Evolutionary conservation across 1,140 invertebrate genomes (phyloP), one percentile per base, ranked within the genome.

Genomic region (Heliconius hewitsoni): DNA sequence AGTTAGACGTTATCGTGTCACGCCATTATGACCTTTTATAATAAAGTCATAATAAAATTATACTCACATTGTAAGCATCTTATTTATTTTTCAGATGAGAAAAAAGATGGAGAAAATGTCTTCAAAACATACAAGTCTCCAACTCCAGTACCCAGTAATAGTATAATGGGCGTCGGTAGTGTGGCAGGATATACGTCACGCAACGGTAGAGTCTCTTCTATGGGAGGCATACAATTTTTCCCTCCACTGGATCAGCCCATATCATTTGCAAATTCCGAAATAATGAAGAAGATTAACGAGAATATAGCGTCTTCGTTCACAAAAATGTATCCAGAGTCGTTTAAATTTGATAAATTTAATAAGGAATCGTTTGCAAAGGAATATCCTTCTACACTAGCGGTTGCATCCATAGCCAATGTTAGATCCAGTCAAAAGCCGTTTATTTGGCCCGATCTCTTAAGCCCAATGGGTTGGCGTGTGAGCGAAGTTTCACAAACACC

Each of bases 161-260:
- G 81, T 0, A 74, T 84, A n/a, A 42, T 80, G 2, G 89, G 88
- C 18, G 86, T 90, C 1, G 82, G 86, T 8, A 91, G 87, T 70
- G 73, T 89, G 5, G 82, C 87, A 1, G 85, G 81, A 2, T 71
- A 86, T 30, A 82, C 87, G 1, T 86, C 86, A 11, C 84, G 84
- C 42, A 87, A 90, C 39, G 88, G 88, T 3, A 81, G 85, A 66
- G 76, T 88, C 16, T 89, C 88, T 13, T 87, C 90, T 8, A 73
- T 86, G 9, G 80, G 83, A 9, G 85, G 84, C 9, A 76, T 90
- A 5, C 84, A 89, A 11, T 81, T 88, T 23, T 87, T 84, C 34
- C 85, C 88, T n/a, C 16, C 39, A 16, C 8, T 74, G 19, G 27
- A 50, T 30, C 30, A 74, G 1, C 19, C 34, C 19, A 39, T 39